Base-by-base conservation (phyloP, 2,888 invertebrate species). In the Drosophila emarginata region DNA sequence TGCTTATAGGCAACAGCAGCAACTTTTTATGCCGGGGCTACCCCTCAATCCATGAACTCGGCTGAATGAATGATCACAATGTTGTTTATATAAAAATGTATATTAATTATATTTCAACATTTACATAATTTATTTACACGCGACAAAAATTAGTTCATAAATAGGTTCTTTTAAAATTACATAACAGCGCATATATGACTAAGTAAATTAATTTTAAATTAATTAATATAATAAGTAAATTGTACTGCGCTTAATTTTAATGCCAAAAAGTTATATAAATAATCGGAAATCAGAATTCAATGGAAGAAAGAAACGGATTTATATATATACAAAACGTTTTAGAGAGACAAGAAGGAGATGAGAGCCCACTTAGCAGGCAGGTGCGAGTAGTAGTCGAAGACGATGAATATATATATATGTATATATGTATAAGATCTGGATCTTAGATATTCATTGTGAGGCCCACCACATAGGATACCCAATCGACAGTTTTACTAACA, bases 401-500 rank as follows among this genome's bases (percentile, higher is more conserved):
- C 61, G 77, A 64, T 45, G 18, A 45, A 45, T 45, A 18, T 45
- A 21, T 45, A 21, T 32, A 45, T 18, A 56, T 74, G 67, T 66
- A 66, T 64, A 26, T 68, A 53, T 60, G 58, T 79, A 77, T 86
- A 83, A 80, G 72, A 80, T 60, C 39, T 23, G 45, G 21, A 36
- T 64, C 61, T 76, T 81, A 88, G 70, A 90, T 85, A 71, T 88
- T 91, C 64, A 87, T 77, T 64, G 91, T 91, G 62, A 91, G 82
- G 64, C 91, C 92, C 52, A 91, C 93, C 1, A 94, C 94, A 77
- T 94, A 94, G 69, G 94, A 94, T 80, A 98, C 97, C 98, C 98
- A 98, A 91, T 98, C 98, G 5, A 97, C 97, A 0, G 98, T 98
- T 89, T 97, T 96, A 0, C 97, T 96, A 5, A 97, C 97, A 79